These are phyloP conservation scores for Apodemus speciosus DNA, from an alignment of 2,113 vertebrate genomes.

Conservation along the genomic window DNA sequence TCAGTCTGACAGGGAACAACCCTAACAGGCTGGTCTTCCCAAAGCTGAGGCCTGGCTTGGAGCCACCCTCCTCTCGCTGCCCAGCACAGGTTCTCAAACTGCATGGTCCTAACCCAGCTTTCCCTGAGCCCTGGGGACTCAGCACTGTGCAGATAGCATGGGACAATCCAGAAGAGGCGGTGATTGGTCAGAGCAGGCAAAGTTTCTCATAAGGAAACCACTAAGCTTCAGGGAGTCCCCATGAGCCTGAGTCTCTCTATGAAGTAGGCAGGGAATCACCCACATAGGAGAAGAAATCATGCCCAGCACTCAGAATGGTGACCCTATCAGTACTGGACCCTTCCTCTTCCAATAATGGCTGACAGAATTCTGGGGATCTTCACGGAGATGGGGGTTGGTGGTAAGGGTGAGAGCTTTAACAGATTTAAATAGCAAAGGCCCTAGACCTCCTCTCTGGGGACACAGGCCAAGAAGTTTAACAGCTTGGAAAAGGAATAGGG, in stretches of 20 bases:
- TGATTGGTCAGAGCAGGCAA: background rate
- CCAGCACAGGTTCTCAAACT: background rate
- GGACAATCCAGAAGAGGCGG: background rate
- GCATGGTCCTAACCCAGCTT: background rate
- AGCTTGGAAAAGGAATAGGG: background rate
- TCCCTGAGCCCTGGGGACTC: conserved; percentile 20
- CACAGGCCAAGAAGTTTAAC: background rate
- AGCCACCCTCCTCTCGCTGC: background rate
- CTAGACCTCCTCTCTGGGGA: background rate
- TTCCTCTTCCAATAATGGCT: background rate
- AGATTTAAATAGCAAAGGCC: background rate
- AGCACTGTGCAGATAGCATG: background rate
- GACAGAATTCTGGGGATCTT: background rate
- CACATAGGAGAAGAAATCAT: background rate
- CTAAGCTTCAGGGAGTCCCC: background rate
- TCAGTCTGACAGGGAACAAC: background rate
- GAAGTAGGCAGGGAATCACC: background rate
- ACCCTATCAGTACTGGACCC: background rate
- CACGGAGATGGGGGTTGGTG: background rate
- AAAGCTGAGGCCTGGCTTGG: background rate
- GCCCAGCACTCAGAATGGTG: background rate
- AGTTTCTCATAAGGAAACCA: conserved; percentile 56
- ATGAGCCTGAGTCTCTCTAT: background rate
- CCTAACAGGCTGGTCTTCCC: background rate
- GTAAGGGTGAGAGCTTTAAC: background rate